Percentiles rank a stretch among this genome's conserved stretches.
Conservation (phyloP, 2,113 vertebrate species). For the Apteryx mantelli region DNA sequence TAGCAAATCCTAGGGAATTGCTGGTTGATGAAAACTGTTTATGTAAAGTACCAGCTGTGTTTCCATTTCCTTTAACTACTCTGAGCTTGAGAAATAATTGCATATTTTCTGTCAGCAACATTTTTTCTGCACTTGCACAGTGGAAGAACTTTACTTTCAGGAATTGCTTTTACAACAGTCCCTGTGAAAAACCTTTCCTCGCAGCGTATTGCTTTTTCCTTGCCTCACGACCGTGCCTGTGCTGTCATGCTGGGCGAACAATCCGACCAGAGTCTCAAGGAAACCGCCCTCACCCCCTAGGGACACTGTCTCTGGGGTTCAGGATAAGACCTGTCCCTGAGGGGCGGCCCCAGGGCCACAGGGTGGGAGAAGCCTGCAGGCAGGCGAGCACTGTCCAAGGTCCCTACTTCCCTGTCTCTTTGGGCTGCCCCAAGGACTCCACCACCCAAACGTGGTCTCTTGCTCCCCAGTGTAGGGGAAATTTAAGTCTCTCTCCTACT, state of each 20-base stretch:
- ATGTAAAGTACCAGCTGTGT: slow-evolving; percentile 55
- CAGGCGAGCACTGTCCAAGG: slow-evolving; percentile 83
- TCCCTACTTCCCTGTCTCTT: slow-evolving; percentile 84
- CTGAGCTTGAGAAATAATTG: slow-evolving; percentile 68
- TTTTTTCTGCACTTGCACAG: slow-evolving; percentile 35
- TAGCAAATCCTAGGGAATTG: slow-evolving; percentile 70
- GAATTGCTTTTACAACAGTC: slow-evolving; percentile 75
- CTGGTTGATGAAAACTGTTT: slow-evolving; percentile 60
- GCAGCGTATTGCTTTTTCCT: slow-evolving; percentile 27
- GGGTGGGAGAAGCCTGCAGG: slow-evolving; percentile 27
- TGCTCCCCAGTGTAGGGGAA: slow-evolving; percentile 71
- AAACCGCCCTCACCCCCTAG: slow-evolving; percentile 58
- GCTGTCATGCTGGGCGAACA: slow-evolving; percentile 73
- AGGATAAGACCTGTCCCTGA: slow-evolving; percentile 67
- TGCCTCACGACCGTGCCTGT: neutral
- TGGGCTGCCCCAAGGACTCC: slow-evolving; percentile 51
- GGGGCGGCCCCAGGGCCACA: slow-evolving; percentile 54
- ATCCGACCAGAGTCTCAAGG: slow-evolving; percentile 67
- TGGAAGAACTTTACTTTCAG: slow-evolving; percentile 50
- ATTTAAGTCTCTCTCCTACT: slow-evolving; percentile 72
- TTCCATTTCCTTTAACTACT: slow-evolving; percentile 60
- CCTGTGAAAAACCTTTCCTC: neutral
- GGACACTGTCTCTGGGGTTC: neutral
- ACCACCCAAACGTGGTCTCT: slow-evolving; percentile 76
- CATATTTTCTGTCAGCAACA: slow-evolving; percentile 23